Evolutionary conservation across 2,888 invertebrate genomes (phyloP), one percentile per base, ranked within the genome.

Genomic region (Salpingus planirostris): DNA sequence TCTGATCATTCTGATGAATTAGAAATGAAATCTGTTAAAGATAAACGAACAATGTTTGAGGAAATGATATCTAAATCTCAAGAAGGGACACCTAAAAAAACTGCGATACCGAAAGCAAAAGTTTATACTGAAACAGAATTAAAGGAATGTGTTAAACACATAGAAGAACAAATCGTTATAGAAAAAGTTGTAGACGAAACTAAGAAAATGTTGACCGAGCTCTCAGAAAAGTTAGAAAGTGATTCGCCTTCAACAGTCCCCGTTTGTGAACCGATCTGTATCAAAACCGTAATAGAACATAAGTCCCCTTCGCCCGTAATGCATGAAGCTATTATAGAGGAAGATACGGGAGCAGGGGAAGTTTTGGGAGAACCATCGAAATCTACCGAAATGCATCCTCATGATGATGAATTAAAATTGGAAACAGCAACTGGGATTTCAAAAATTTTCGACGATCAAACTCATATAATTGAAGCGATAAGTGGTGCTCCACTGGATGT

Each of bases 11-110:
- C 30, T 29, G 27, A 37, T 21, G 42, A 43, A 30, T 38, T 45
- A 13, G 44, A 46, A 27, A 49, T 42, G 14, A 58, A 54, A 38
- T 58, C 61, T 1, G 60, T 64, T 2, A 57, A 55, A 46, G 60
- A 60, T 33, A 58, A 61, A 22, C 54, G 57, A 38, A 51, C 46
- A 24, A 51, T 63, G 50, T 62, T 62, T 38, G 63, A 63, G 49
- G 55, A 64, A 34, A 38, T 64, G 7, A 64, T 64, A 21, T 57
- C 57, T 3, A 58, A 52, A 46, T 59, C 61, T 8, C 53, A 54
- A 29, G 62, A 62, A 43, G 46, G 52, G 11, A 57, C 60, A 3
- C 59, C 62, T 1, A 43, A 62, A 53, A 43, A 58, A 27, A 21
- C 10, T 5, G 11, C 11, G 8, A 14, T 14, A 2, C n/a, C 21